Base-by-base conservation (phyloP, 1,140 invertebrate genomes). In the Xylocopa sonorina region DNA sequence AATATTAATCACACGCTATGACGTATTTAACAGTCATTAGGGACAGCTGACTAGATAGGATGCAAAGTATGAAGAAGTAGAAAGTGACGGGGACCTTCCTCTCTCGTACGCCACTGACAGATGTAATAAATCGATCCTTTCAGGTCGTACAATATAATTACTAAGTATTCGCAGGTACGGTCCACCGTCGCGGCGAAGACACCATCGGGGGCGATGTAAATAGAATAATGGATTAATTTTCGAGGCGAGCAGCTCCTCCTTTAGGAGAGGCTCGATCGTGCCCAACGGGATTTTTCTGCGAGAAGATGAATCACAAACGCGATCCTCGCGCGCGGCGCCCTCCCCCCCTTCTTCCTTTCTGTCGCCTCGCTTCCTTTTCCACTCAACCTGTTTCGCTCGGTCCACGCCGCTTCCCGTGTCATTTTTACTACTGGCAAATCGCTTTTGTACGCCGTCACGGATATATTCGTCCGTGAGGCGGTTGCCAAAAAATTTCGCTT, bases 1-100 rank as follows among this genome's bases (percentile, higher is more conserved):
- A 79, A 68, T 75, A 81, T 88, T 87, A 88, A 88, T 88, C 84
- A 88, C 67, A 18, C 51, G 58, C 64, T 79, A 80, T 81, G 79
- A 82, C 64, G 78, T 84, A 74, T 75, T 83, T 73, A 79, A 80
- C 58, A 48, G 48, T 83, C 81, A 81, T 86, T 87, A 85, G 66
- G 73, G 76, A 60, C 78, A 74, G 81, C 21, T 60, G 78, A 67
- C 72, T 75, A 60, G 72, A 67, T 51, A 67, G 53, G 77, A 74
- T 64, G 41, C 27, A 43, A 82, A 80, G 41, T 51, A 34, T 46
- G 72, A 32, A 66, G 67, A 57, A 34, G 75, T 69, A 38, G 69
- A 84, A 80, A 84, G 69, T 83, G 82, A 76, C 46, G 38, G 50
- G 51, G 43, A 60, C 69, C 43, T 60, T 64, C 14, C 48, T 57